Base-by-base conservation (phyloP, 1,140 invertebrate genomes). In the Dufourea novaeangliae region DNA sequence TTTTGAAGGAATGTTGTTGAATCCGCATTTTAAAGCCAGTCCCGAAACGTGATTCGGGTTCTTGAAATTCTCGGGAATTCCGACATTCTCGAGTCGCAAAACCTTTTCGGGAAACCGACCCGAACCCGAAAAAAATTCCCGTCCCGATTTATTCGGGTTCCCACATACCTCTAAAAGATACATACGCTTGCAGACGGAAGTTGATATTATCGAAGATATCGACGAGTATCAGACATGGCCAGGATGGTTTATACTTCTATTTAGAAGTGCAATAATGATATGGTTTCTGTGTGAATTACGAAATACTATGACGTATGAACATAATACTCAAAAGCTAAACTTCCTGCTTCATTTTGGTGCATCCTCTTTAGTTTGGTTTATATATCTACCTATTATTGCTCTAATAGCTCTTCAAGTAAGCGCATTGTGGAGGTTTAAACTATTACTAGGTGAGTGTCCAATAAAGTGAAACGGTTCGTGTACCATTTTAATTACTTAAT, bases 171-270 rank as follows among this genome's bases (percentile, higher is more conserved):
- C n/a, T n/a, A n/a, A n/a, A n/a, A n/a, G n/a, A n/a, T n/a, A n/a
- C n/a, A n/a, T n/a, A n/a, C n/a, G n/a, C n/a, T 77, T 81, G 27
- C 89, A 98, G 97, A 98, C 96, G 54, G 97, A 98, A 93, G 96
- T 99, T 41, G 97, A 99, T 91, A 97, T 98, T 56, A 97, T 99
- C 86, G 97, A 98, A 91, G 98, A 99, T 88, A 97, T 98, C 68
- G 98, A 99, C 90, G 97, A 98, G 88, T 99, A 98, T 92, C 97
- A 99, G 92, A 99, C 98, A 10, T 98, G 97, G 96, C 98, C 98
- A 4, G 98, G 98, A 5, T 98, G 97, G 95, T 94, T 99, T 57
- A 98, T 98, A 52, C 94, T 99, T 1, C 95, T 96, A 25, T 95
- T 98, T 73, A 93, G 98, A 80, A 95, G 97, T 80, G 92, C 96